Base-by-base conservation (phyloP, 53 echinoderm and acorn worm genomes). In the Paracentrotus lividus region DNA sequence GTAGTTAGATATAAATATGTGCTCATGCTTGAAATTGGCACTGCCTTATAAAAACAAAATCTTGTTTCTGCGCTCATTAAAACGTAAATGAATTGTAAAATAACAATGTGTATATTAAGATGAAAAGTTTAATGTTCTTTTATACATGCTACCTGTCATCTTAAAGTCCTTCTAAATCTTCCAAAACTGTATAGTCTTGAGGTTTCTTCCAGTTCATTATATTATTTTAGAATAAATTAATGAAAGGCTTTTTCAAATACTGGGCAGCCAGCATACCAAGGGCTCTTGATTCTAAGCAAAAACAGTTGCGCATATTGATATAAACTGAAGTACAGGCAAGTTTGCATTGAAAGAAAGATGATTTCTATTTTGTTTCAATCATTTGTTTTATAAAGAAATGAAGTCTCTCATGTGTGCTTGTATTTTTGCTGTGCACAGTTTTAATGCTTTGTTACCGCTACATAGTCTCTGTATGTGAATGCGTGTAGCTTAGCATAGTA, bases 391-490 rank as follows among this genome's bases (percentile, higher is more conserved):
- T 1, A 38, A 33, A n/a, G 6, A 10, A 38, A 32, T 72, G 72
- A 36, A 47, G 44, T 27, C 2, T 45, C 47, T 45, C 81, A 4
- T 81, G 49, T 81, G 81, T 81, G 26, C 81, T 47, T 81, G 45
- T 81, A 38, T 81, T 81, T 81, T 44, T 81, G 81, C 81, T 47
- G 44, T 81, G 81, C 49, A 5, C 1, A 24, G n/a, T 81, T 45
- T 47, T 16, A 47, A 21, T 81, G 81, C 81, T 81, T 12, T 81
- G 47, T 81, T 45, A 81, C 81, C 27, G 81, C 81, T 26, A n/a
- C 81, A 81, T 81, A 45, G 81, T 12, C 9, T 27, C 81, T 26
- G 47, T 81, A 81, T 81, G 81, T 47, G 81, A 81, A 81, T 81
- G 81, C 49, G 26, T 23, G 27, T 81, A 81, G 81, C n/a, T 1